Percentiles rank a stretch among this genome's conserved stretches.
Evolutionary conservation across 64 coral and sea anemone species (phyloP).

Genomic region (Cladopsammia gracilis): DNA sequence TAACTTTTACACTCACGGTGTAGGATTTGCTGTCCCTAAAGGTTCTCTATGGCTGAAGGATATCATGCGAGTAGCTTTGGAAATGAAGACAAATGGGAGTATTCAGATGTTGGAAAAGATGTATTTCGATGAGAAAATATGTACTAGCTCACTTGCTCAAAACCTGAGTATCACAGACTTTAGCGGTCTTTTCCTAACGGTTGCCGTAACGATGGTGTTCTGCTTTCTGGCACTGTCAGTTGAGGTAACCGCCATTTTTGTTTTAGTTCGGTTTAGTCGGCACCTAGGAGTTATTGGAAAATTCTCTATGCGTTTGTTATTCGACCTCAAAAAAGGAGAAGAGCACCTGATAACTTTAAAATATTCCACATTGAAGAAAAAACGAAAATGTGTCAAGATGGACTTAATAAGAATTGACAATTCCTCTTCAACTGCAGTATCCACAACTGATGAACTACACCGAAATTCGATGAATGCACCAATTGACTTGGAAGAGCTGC

Average conservation of each 20-base stretch:
- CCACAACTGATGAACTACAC: not conserved
- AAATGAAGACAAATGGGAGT: constrained; percentile 16
- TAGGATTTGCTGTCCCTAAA: constrained; percentile 40
- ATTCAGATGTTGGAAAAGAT: constrained; percentile 7
- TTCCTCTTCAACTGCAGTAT: not conserved
- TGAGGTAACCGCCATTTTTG: constrained; percentile 6
- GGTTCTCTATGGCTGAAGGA: constrained; percentile 40
- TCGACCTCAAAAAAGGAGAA: constrained; percentile 25
- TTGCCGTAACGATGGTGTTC: constrained; percentile 3
- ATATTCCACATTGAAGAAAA: not conserved
- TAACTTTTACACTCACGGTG: constrained; percentile 29
- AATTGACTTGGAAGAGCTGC: not conserved
- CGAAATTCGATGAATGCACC: not conserved
- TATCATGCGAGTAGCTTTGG: not conserved
- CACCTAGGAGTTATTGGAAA: constrained; percentile 1
- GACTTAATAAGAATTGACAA: not conserved
- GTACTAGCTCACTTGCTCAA: not conserved
- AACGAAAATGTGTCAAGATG: constrained; percentile 12
- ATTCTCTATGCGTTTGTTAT: constrained; percentile 7
- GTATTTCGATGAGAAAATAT: constrained; percentile 22
- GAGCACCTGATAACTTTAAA: constrained; percentile 4
- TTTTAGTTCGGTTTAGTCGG: not conserved
- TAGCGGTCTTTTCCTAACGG: constrained; percentile 26
- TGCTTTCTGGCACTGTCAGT: constrained; percentile 10
- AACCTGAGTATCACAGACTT: constrained; percentile 8